Conservation (phyloP, 2,888 invertebrate genomes). For the Eristalis arbustorum region DNA sequence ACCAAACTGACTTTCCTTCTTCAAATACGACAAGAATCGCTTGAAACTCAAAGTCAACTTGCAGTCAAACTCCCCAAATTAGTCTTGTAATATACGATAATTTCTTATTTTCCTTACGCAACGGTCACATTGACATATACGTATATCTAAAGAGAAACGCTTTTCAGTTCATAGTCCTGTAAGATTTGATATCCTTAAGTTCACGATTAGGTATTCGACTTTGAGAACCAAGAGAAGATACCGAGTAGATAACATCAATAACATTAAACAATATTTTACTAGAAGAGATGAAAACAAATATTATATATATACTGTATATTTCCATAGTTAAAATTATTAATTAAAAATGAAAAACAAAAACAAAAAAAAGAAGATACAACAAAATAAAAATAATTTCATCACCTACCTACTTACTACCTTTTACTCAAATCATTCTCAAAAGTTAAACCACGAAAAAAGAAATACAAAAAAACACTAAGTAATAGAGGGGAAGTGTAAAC, state of each 20-base stretch:
- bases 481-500: conserved; percentile 48
- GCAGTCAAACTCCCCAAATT: background rate
- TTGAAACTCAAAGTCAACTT: background rate
- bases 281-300: conserved; percentile 62
- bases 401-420: conserved; percentile 68
- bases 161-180: background rate
- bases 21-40: no score
- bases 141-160: background rate
- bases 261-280: conserved; percentile 60
- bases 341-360: conserved; percentile 32
- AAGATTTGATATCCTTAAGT: background rate
- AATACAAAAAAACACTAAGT: conserved; percentile 36
- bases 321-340: conserved; percentile 68
- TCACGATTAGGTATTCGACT: conserved; percentile 56
- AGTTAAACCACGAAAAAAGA: conserved; percentile 29
- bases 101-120: background rate
- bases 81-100: background rate
- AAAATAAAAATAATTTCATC: conserved; percentile 56
- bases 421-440: conserved; percentile 68
- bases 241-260: conserved; percentile 68
- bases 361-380: conserved; percentile 25
- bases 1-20: no score
- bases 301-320: conserved; percentile 66
- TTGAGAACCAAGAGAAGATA: conserved; percentile 53
- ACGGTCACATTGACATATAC: background rate